Evolutionary conservation across 1,140 invertebrate species (phyloP).

Genomic region (Drosophila sulfurigaster): DNA sequence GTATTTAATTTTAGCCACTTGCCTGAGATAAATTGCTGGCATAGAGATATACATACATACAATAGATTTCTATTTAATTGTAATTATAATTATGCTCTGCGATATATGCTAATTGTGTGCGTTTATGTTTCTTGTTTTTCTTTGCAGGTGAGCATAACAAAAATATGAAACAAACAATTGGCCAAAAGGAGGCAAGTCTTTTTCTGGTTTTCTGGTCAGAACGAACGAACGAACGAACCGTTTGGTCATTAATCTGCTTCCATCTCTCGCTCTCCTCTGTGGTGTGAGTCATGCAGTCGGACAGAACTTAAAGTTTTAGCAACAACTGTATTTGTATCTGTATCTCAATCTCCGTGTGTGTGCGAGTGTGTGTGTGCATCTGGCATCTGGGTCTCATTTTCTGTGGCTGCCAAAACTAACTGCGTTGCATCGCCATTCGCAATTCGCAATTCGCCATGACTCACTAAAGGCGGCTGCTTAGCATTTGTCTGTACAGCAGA

Average conservation of each 20-base stretch:
- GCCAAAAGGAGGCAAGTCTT: background rate
- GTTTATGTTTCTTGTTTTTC: constrained; percentile 1
- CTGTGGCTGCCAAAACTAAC: constrained; percentile 47
- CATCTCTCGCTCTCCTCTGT: background rate
- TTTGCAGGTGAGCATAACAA: constrained; percentile 35
- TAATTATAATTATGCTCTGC: background rate
- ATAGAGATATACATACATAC: background rate
- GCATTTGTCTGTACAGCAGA: constrained; percentile 5
- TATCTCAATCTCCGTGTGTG: constrained; percentile 4
- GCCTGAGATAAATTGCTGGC: background rate
- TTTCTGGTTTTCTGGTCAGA: background rate
- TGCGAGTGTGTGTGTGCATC: constrained; percentile 8
- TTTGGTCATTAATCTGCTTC: constrained; percentile 27
- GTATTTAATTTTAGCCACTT: too few species aligned
- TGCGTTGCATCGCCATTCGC: constrained; percentile 38
- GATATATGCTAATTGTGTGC: constrained; percentile 10
- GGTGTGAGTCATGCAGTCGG: constrained; percentile 26
- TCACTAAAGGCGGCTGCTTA: constrained; percentile 38
- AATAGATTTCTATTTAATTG: background rate
- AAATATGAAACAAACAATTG: constrained; percentile 13
- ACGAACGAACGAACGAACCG: background rate
- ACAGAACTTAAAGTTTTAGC: constrained; percentile 17
- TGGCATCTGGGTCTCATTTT: constrained; percentile 13
- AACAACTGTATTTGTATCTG: constrained; percentile 26
- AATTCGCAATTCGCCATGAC: constrained; percentile 25